Percentiles rank a stretch among this genome's conserved stretches.
These are phyloP conservation scores for Planococcus citri DNA, from an alignment of 1,140 invertebrate species.

Conservation along the genomic window DNA sequence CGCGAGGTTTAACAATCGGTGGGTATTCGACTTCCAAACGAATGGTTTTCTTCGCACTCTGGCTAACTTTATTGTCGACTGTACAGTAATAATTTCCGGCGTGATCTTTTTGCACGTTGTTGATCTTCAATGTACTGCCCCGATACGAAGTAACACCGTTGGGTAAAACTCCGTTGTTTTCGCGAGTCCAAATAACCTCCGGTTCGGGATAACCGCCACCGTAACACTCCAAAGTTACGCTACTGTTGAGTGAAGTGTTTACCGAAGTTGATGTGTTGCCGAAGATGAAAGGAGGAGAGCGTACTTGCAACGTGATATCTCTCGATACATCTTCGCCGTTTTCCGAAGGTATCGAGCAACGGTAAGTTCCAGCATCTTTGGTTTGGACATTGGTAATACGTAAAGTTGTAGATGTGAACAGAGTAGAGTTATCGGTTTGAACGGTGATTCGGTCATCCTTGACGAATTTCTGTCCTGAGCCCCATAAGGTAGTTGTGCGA, in stretches of 20 bases:
- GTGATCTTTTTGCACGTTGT: constrained; percentile 68
- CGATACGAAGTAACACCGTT: constrained; percentile 34
- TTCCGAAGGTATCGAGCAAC: constrained; percentile 38
- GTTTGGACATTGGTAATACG: constrained; percentile 46
- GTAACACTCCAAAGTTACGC: constrained; percentile 37
- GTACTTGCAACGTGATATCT: constrained; percentile 35
- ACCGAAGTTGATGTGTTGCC: constrained; percentile 39
- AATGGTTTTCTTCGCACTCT: constrained; percentile 68
- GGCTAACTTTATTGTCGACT: constrained; percentile 79
- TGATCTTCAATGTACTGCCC: constrained; percentile 72
- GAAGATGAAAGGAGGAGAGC: constrained; percentile 38
- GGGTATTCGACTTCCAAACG: constrained; percentile 80
- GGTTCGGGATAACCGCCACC: constrained; percentile 35
- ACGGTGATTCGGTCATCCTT: neutral
- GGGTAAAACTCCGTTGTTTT: constrained; percentile 40
- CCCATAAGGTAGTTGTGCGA: neutral
- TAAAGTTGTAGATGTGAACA: constrained; percentile 38
- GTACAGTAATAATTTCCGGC: constrained; percentile 87
- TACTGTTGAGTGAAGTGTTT: constrained; percentile 34
- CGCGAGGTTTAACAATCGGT: constrained; percentile 70
- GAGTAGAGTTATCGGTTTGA: neutral
- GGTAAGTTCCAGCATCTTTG: constrained; percentile 39
- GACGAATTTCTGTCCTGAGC: neutral
- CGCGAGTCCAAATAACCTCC: constrained; percentile 38
- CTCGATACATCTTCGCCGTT: constrained; percentile 33